Percentiles rank a stretch among this genome's conserved stretches.
These are phyloP conservation scores for Ceratitis capitata DNA, from an alignment of 1,140 invertebrate species.

Conservation along the genomic window DNA sequence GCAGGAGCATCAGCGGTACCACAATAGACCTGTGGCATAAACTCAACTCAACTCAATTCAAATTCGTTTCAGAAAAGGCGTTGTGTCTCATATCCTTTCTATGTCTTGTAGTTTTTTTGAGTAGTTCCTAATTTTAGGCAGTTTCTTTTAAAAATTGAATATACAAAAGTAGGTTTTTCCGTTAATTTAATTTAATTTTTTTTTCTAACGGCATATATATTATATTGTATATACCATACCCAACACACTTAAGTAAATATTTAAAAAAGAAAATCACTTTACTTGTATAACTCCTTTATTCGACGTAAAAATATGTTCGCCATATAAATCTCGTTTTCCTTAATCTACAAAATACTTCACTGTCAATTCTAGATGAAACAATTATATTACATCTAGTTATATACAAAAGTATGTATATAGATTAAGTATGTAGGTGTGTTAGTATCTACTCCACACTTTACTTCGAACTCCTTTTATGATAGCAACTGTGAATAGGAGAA, in stretches of 20 bases:
- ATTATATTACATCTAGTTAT: too few relatives aligned
- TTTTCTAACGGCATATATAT: too few relatives aligned
- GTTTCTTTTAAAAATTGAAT: too few relatives aligned
- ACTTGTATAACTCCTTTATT: not conserved
- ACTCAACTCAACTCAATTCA: too few relatives aligned
- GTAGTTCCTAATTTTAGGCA: too few relatives aligned
- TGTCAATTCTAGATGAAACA: not conserved
- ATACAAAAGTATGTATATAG: not conserved
- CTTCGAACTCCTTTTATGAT: not conserved
- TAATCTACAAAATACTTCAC: constrained; percentile 24
- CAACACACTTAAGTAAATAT: not conserved
- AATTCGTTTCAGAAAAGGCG: too few relatives aligned
- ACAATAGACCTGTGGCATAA: too few relatives aligned
- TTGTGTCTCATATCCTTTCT: too few relatives aligned
- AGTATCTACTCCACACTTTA: not conserved
- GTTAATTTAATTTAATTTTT: too few relatives aligned
- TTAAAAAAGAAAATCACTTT: not conserved
- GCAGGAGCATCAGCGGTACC: too few relatives aligned
- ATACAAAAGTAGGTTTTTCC: too few relatives aligned
- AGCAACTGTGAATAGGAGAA: not conserved
- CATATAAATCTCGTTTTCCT: constrained; percentile 28
- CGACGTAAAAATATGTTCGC: constrained; percentile 23
- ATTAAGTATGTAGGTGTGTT: not conserved
- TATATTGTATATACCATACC: not conserved
- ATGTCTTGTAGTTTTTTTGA: too few relatives aligned